These are phyloP conservation scores for Ceratina calcarata DNA, from an alignment of 1,140 invertebrate species.

Conservation along the genomic window DNA sequence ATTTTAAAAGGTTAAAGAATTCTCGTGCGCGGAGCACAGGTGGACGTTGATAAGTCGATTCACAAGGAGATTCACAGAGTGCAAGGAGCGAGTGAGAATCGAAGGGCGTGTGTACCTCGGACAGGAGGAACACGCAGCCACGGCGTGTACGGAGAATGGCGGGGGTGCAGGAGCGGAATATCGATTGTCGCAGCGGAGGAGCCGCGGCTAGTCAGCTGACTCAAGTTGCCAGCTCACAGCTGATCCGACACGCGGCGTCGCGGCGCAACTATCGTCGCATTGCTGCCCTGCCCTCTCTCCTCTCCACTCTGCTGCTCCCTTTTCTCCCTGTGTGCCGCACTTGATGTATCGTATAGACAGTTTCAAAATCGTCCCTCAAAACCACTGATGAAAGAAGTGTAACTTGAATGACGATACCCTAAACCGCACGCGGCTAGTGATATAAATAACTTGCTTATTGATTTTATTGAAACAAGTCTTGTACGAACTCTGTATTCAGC, in stretches of 20 bases:
- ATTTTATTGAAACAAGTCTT: too few relatives aligned
- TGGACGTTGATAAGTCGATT: conserved; percentile 7
- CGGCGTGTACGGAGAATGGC: neutral
- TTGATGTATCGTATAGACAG: neutral
- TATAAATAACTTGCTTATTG: too few relatives aligned
- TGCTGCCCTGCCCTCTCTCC: conserved; percentile 56
- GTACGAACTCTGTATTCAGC: too few relatives aligned
- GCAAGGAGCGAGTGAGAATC: neutral
- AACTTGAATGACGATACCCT: too few relatives aligned
- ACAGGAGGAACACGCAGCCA: neutral
- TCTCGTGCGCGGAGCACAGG: neutral
- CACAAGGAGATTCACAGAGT: neutral
- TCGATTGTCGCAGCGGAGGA: conserved; percentile 71
- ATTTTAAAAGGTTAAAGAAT: neutral
- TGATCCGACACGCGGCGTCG: conserved; percentile 70
- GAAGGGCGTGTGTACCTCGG: neutral
- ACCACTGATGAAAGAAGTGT: too few relatives aligned
- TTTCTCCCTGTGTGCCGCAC: neutral
- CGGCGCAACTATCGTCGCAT: conserved; percentile 71
- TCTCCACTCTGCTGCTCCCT: neutral
- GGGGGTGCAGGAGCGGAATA: conserved; percentile 57
- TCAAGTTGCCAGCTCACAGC: conserved; percentile 75
- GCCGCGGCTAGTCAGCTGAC: conserved; percentile 70
- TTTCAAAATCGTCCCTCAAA: too few relatives aligned
- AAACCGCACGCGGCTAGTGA: too few relatives aligned